Base-by-base conservation (phyloP, 2,797 vertebrate species). In the Esox lucius region DNA sequence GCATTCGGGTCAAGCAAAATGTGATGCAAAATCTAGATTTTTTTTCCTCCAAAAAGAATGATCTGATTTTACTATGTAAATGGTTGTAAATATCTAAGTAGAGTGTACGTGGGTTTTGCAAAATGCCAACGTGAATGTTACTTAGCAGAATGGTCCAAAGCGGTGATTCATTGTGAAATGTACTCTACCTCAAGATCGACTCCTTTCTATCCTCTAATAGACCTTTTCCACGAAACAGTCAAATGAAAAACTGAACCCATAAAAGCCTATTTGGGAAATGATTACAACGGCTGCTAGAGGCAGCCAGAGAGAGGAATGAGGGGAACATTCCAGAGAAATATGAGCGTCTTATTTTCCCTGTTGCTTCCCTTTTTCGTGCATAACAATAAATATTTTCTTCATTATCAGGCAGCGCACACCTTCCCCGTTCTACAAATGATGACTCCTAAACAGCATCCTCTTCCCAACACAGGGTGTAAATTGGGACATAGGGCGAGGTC, bases 271-370 rank as follows among this genome's bases (percentile, higher is more conserved):
- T 79, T 79, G 77, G 56, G 62, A 83, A 79, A 82, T 83, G 66
- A 78, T 76, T 75, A 73, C 66, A 80, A 84, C 80, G 83, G 78
- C 81, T 85, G 81, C 76, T 81, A 5, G 78, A 77, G 73, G 62
- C 62, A 73, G 24, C 62, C 84, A 88, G 85, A 70, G 64, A 51
- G 28, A 64, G 68, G 59, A n/a, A n/a, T 8, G 62, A 64, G 73
- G 70, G 74, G 67, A 61, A 56, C 17, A 19, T 7, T 56, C 17
- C 51, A 19, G 16, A 56, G 51, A 19, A 56, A n/a, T 56, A 56
- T 8, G 2, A 39, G 35, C 35, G 39, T 56, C 19, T 7, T 2
- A 56, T 56, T 9, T 56, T 1, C 49, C 5, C n/a, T 1, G 19
- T 7, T 56, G 35, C 35, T 3, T 39, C 7, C 35, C 35, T n/a